phyloP scores from a whole-genome alignment of 2,797 vertebrate species.

The Amblyopsis hoosieri region DNA sequence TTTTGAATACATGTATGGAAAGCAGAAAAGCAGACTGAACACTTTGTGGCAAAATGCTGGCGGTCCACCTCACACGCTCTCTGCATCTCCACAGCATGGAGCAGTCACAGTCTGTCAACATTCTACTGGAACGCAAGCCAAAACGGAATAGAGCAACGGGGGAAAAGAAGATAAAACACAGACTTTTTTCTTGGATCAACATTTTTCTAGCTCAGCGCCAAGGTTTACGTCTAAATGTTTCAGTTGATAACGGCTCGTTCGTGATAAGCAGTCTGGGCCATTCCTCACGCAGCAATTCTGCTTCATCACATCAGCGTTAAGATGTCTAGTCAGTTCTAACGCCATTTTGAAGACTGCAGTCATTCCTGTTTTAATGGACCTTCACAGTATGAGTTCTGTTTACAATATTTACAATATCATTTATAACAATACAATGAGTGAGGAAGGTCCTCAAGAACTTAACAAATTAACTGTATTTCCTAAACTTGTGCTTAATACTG shows the following conservation, averaged over 20 bases:
- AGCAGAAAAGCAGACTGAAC: constrained; percentile 48
- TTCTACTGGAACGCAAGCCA: constrained; percentile 65
- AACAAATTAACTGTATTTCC: constrained; percentile 1
- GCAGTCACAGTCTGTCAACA: constrained; percentile 75
- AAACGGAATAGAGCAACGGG: constrained; percentile 58
- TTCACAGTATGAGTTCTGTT: not conserved
- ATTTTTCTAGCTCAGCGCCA: not conserved
- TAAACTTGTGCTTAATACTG: too few relatives aligned
- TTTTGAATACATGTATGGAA: constrained; percentile 20
- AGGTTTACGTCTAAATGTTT: not conserved
- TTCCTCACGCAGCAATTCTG: not conserved
- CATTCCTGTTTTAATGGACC: not conserved
- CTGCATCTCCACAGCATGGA: constrained; percentile 72
- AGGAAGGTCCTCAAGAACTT: constrained; percentile 4
- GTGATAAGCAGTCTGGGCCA: not conserved
- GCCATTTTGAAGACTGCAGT: not conserved
- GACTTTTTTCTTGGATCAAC: not conserved
- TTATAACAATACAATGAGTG: too few relatives aligned
- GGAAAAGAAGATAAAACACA: constrained; percentile 37
- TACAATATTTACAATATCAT: not conserved
- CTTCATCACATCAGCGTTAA: not conserved
- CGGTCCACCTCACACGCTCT: constrained; percentile 69
- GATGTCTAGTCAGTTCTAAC: not conserved
- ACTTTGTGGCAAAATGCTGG: constrained; percentile 54
- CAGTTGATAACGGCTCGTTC: not conserved